These are phyloP conservation scores for Pemphigus obesinymphae DNA, from an alignment of 1,140 invertebrate species.

Conservation along the genomic window DNA sequence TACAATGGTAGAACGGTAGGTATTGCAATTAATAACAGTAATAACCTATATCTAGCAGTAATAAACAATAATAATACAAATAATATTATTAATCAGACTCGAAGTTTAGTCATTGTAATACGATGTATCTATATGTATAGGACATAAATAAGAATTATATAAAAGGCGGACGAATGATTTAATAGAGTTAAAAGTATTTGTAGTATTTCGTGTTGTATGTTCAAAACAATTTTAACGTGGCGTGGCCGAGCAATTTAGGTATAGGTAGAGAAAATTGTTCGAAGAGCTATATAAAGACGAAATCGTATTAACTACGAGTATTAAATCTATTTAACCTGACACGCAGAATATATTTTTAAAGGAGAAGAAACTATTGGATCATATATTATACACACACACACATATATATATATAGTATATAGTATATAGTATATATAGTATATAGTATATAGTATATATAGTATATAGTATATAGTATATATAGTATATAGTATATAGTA, in stretches of 20 bases:
- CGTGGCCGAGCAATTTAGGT: background rate
- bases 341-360: background rate
- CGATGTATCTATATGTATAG: background rate
- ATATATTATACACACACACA: background rate
- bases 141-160: background rate
- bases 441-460: no score
- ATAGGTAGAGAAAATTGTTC: background rate
- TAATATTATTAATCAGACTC: background rate
- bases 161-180: background rate
- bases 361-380: background rate
- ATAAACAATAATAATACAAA: background rate
- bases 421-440: no score
- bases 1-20: no score
- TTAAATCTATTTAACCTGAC: conserved; percentile 2
- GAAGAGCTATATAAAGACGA: background rate
- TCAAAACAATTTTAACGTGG: background rate
- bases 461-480: no score
- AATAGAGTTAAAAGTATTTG: conserved; percentile 8
- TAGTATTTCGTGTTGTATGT: background rate
- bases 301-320: background rate
- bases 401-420: background rate
- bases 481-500: no score
- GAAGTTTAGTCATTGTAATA: background rate
- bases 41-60: no score
- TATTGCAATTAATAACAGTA: background rate